Evolutionary conservation across 1,140 invertebrate species (phyloP), one percentile per base, ranked within the genome.

Genomic region (Penaeus japonicus): DNA sequence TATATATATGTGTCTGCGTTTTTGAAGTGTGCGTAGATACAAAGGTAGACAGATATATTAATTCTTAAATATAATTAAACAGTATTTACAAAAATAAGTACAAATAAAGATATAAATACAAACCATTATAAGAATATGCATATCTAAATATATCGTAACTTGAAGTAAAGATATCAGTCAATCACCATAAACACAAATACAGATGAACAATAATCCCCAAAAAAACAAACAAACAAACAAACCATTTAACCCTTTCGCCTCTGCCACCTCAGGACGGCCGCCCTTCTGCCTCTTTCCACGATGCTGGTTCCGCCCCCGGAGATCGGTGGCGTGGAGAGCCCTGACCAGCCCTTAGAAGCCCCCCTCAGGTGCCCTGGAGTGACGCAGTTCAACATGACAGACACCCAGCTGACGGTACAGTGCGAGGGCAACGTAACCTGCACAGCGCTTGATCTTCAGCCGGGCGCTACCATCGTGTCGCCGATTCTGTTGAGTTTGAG

Each of bases 381-480:
- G 0, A 20, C 22, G 22, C 55, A 39, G 22, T 32, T 53, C 57
- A 65, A 17, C 84, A 90, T 90, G 89, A 87, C 85, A 2, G 89
- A 87, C 57, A 90, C 89, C 17, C 78, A 78, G 47, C 80, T 90
- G 35, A 87, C 70, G 57, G 86, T 90, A 47, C 24, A 77, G 22
- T 90, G 90, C 57, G 77, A 90, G 77, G 65, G 54, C 0, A 88
- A 89, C 24, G 83, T 88, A 0, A 90, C 84, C 78, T 90, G 90
- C 47, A 84, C 87, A 2, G 79, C 53, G 1, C 82, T 90, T 0
- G 55, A 77, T 32, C 35, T 4, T 3, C 84, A 87, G 27, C 90
- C 90, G 2, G 90, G 90, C 0, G 90, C 90, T 24, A 88, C 90
- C 22, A 87, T 90, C 4, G 84, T 90, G 10, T 90, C 90, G 0